Percentiles rank a stretch among this genome's conserved stretches.
These are phyloP conservation scores for Luscinia megarhynchos DNA, from an alignment of 2,797 vertebrate species.

Conservation along the genomic window DNA sequence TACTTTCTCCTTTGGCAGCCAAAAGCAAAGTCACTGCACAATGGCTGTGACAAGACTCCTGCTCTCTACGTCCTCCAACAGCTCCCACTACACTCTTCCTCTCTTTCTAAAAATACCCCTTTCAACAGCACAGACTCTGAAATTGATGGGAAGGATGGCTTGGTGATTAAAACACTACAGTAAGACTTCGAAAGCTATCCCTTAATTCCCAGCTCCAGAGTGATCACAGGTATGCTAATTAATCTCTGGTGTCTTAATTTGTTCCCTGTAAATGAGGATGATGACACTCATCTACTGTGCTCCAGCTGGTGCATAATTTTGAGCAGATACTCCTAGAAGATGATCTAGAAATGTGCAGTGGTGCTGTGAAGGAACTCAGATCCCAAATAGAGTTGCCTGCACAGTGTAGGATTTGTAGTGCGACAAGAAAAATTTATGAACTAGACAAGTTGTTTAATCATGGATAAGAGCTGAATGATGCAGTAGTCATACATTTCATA, in stretches of 20 bases:
- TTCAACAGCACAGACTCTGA: background rate
- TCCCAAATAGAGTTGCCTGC: background rate
- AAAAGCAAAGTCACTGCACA: background rate
- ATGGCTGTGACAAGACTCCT: background rate
- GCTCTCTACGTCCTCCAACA: background rate
- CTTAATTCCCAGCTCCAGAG: background rate
- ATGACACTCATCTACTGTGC: background rate
- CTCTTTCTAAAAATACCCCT: background rate
- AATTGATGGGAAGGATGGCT: background rate
- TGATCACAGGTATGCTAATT: constrained; percentile 15
- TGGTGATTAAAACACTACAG: background rate
- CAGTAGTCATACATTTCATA: background rate
- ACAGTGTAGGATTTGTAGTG: accelerated
- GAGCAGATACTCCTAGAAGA: background rate
- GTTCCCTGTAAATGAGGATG: background rate
- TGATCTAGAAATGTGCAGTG: background rate
- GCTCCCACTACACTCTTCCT: background rate
- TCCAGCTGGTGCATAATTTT: background rate
- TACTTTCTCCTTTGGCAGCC: background rate
- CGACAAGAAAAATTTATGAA: background rate
- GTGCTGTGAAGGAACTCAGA: background rate
- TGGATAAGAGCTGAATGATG: background rate
- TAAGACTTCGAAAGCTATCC: background rate
- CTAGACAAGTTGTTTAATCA: background rate
- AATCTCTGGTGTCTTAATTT: background rate